Base-by-base conservation (phyloP, 2,888 invertebrate species). In the Pocota personata region DNA sequence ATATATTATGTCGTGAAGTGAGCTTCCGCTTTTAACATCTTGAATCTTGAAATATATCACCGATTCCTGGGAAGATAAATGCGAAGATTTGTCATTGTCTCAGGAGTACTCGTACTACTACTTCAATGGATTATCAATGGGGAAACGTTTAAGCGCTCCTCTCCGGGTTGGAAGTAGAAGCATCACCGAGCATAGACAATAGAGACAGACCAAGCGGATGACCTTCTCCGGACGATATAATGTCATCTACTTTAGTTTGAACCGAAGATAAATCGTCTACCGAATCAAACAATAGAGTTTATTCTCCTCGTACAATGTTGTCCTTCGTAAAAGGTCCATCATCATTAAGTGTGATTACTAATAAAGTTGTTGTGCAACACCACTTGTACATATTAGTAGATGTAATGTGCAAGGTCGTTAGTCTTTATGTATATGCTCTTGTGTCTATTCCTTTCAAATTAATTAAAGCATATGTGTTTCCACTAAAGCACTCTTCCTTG, bases 41-140 rank as follows among this genome's bases (percentile, higher is more conserved):
- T 84, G 79, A 84, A 79, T 84, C 83, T 79, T 84, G 75, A 84
- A 75, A 84, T 84, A 84, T 84, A 84, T 84, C 84, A 84, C 69
- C 79, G 84, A 79, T 84, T 84, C 64, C 69, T 75, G 73, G 19
- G 79, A 79, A 84, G 84, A 84, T 84, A 84, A 84, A 84, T 79
- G 67, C 73, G 84, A 79, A 79, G 84, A 84, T 84, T 84, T 84
- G 84, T 84, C 84, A 84, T 79, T 84, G 84, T 84, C 84, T 57
- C 75, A 84, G 69, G 75, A 79, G 84, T 79, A 75, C 84, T 75
- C 75, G 84, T 79, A 75, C 84, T 75, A 69, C 69, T 73, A 64
- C 69, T 84, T 84, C 84, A 79, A 84, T 84, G 69, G 84, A 79
- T 84, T 75, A 84, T 84, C 84, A 79, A 84, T 84, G 79, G 67